Conservation (phyloP, 2,797 vertebrate genomes). For the Chrosomus eos region DNA sequence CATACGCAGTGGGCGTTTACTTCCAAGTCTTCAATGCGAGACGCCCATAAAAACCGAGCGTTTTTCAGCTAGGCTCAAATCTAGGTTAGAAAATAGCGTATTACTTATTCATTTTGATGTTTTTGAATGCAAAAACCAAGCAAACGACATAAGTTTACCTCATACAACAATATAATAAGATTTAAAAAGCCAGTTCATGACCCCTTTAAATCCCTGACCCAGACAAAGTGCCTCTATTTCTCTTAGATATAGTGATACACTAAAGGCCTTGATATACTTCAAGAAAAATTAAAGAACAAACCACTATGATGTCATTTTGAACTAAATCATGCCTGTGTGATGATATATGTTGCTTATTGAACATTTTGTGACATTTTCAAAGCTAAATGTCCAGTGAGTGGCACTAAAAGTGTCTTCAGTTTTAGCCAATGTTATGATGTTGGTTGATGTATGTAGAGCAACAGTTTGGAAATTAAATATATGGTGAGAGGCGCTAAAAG, state of each 20-base stretch:
- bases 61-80: too few species aligned
- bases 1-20: too few species aligned
- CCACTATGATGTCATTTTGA: neutral
- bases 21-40: too few species aligned
- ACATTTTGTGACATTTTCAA: neutral
- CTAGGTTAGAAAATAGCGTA: too few species aligned
- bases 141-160: too few species aligned
- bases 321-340: neutral
- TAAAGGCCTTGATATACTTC: neutral
- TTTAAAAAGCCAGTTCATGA: too few species aligned
- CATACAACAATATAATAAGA: too few species aligned
- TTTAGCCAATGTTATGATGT: neutral
- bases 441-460: neutral
- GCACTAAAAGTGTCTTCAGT: neutral
- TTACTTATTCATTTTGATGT: too few species aligned
- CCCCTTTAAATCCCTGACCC: constrained; percentile 47
- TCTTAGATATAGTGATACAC: constrained; percentile 4
- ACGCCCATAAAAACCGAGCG: too few species aligned
- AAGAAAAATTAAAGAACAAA: neutral
- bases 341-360: neutral
- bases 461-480: neutral
- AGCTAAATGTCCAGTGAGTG: neutral
- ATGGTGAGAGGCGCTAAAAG: neutral
- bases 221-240: constrained; percentile 24
- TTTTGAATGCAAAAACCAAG: too few species aligned